A percentile compares a stretch with the other conserved stretches of the same genome.
phyloP scores from a whole-genome alignment of 1,140 invertebrate species.

The Bombus pyrosoma region DNA sequence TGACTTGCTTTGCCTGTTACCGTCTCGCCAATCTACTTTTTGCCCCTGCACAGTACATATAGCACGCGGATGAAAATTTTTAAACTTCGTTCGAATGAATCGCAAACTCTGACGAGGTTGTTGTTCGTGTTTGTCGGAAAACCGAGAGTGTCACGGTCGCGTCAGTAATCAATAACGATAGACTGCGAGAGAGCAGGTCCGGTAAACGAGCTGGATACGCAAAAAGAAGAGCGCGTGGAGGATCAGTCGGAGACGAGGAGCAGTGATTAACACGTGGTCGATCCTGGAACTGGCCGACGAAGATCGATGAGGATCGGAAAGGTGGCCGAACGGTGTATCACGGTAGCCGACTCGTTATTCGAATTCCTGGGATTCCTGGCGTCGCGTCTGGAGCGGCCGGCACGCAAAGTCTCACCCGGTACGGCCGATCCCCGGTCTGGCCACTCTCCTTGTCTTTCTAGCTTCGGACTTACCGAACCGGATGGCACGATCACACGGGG shows the following conservation, averaged over 20 bases:
- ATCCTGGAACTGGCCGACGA: conserved; percentile 41
- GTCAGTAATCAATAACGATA: conserved; percentile 1
- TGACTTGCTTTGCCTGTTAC: too few species aligned
- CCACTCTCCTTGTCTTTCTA: conserved; percentile 28
- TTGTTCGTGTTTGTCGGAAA: background rate
- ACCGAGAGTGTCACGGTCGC: background rate
- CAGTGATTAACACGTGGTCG: conserved; percentile 48
- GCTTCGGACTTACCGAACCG: conserved; percentile 70
- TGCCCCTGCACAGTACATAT: background rate
- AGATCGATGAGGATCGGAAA: conserved; percentile 61
- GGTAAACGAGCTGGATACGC: background rate
- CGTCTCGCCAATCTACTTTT: too few species aligned
- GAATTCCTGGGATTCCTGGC: conserved; percentile 60
- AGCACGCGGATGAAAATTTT: background rate
- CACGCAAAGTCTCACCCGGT: conserved; percentile 43
- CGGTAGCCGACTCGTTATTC: conserved; percentile 65
- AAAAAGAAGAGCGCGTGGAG: background rate
- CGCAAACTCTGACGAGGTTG: background rate
- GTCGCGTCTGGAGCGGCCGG: conserved; percentile 26
- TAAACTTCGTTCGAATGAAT: background rate
- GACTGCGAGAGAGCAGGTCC: background rate
- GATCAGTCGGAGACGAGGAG: background rate
- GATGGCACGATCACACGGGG: conserved; percentile 70
- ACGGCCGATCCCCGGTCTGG: background rate
- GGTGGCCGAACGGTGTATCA: conserved; percentile 55